Evolutionary conservation across 2,888 invertebrate genomes (phyloP).

Genomic region (Phrixothrix hirtus): DNA sequence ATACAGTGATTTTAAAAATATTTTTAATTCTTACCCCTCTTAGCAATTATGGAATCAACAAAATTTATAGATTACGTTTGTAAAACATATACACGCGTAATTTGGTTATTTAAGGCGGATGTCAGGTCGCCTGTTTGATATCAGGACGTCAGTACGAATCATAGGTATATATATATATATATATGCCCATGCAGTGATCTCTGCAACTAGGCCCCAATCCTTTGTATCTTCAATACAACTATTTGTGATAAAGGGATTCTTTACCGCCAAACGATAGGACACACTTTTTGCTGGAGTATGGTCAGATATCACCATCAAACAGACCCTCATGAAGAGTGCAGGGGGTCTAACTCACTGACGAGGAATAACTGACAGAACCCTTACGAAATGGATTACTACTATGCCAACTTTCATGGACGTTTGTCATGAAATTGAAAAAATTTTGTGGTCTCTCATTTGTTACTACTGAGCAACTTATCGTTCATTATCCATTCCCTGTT

Average conservation of each 20-base stretch:
- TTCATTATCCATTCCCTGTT: conserved; percentile 3
- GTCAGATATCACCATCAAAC: too few relatives aligned
- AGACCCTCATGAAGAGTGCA: too few relatives aligned
- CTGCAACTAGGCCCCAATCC: background rate
- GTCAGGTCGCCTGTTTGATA: too few relatives aligned
- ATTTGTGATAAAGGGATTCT: background rate
- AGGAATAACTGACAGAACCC: conserved; percentile 26
- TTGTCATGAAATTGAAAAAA: conserved; percentile 35
- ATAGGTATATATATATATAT: too few relatives aligned
- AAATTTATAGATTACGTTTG: too few relatives aligned
- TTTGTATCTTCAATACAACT: background rate
- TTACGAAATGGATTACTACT: conserved; percentile 29
- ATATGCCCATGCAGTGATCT: background rate
- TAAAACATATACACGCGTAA: too few relatives aligned
- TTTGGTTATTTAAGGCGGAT: too few relatives aligned
- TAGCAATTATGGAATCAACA: too few relatives aligned
- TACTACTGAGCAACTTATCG: conserved; percentile 22
- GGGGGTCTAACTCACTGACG: too few relatives aligned
- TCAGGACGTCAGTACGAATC: too few relatives aligned
- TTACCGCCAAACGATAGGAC: background rate
- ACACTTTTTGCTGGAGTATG: background rate
- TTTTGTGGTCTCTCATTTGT: conserved; percentile 12
- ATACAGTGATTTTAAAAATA: too few relatives aligned
- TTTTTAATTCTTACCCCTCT: too few relatives aligned
- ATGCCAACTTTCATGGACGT: conserved; percentile 29